phyloP scores from a whole-genome alignment of 2,888 invertebrate genomes.

The Erebia epiphron region DNA sequence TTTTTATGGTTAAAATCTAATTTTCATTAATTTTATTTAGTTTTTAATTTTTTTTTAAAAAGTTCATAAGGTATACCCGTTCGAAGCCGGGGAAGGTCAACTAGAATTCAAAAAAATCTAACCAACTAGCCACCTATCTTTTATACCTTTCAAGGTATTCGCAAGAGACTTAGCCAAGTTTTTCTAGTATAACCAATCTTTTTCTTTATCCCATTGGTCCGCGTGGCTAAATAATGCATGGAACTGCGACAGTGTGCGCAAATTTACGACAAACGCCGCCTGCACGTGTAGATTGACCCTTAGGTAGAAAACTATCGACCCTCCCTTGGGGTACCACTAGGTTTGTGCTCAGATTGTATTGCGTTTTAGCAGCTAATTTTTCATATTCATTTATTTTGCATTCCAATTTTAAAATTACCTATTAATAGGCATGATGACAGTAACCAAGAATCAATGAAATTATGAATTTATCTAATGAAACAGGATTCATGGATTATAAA shows the following conservation, averaged over 20 bases:
- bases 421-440: too few relatives aligned
- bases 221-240: slow-evolving; percentile 30
- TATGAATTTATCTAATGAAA: too few relatives aligned
- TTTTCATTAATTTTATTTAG: too few relatives aligned
- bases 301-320: slow-evolving; percentile 12
- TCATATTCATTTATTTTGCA: too few relatives aligned
- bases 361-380: neutral
- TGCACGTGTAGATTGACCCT: slow-evolving; percentile 30
- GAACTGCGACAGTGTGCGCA: slow-evolving; percentile 26
- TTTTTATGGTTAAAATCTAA: too few relatives aligned
- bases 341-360: too few relatives aligned
- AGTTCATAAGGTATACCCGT: too few relatives aligned
- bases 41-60: too few relatives aligned
- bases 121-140: neutral
- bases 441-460: too few relatives aligned
- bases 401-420: too few relatives aligned
- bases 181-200: slow-evolving; percentile 15
- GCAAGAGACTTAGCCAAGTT: slow-evolving; percentile 11
- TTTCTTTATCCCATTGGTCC: slow-evolving; percentile 21
- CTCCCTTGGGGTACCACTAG: slow-evolving; percentile 14
- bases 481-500: too few relatives aligned
- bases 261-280: slow-evolving; percentile 30
- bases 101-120: neutral
- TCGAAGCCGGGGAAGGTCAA: too few relatives aligned
- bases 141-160: neutral